Conservation (phyloP, 2,113 vertebrate species). For the Macrotus californicus region DNA sequence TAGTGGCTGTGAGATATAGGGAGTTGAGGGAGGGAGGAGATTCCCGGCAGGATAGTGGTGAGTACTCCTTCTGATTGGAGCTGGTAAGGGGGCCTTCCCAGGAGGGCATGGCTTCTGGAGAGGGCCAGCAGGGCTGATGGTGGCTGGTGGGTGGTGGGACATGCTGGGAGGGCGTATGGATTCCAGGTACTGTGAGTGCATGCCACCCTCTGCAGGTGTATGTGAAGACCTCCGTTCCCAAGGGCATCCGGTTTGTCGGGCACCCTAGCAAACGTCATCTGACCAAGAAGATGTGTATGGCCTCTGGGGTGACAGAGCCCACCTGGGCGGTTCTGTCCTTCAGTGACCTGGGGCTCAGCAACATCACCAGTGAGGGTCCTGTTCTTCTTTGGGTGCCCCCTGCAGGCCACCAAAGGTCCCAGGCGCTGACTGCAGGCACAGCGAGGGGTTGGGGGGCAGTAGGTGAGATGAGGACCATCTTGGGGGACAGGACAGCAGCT, state of each 20-base stretch:
- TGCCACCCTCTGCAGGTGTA: constrained; percentile 82
- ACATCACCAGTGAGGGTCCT: constrained; percentile 85
- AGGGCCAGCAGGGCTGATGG: not conserved
- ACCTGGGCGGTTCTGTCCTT: constrained; percentile 90
- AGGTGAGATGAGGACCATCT: not conserved
- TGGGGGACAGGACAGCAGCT: not conserved
- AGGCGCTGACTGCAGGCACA: fast-evolving
- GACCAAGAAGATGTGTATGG: constrained; percentile 90
- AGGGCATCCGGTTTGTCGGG: constrained; percentile 91
- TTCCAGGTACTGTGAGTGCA: fast-evolving
- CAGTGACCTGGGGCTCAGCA: constrained; percentile 86
- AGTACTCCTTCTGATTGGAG: not conserved
- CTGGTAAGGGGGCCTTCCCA: not conserved
- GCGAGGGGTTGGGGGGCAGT: not conserved
- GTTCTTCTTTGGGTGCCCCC: too few species aligned
- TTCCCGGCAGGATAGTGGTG: not conserved
- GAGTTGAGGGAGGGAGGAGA: too few species aligned
- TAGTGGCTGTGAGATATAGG: not conserved
- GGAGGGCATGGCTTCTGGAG: not conserved
- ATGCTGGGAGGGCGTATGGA: fast-evolving
- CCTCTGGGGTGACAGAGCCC: constrained; percentile 86
- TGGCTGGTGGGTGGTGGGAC: fast-evolving
- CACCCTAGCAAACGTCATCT: constrained; percentile 91
- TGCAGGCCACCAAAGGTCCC: not conserved
- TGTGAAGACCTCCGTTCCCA: constrained; percentile 89